Percentiles rank a stretch among this genome's conserved stretches.
Conservation (phyloP, 2,888 invertebrate species). For the Hylaea fasciaria region DNA sequence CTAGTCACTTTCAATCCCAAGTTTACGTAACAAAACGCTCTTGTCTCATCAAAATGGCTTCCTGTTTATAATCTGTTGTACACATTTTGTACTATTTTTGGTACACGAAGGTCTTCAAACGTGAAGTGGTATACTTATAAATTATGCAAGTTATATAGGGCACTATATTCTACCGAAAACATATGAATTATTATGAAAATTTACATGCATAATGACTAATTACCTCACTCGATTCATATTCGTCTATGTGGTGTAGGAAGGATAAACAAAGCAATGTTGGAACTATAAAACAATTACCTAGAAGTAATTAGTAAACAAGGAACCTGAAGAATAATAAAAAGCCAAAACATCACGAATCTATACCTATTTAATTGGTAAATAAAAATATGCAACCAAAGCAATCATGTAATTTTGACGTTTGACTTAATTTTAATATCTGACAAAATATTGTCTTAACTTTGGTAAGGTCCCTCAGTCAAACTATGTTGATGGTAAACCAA, state of each 20-base stretch:
- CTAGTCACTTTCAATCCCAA: neutral
- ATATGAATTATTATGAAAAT: neutral
- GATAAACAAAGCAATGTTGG: neutral
- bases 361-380: too few relatives aligned
- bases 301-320: conserved; percentile 1
- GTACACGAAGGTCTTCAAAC: neutral
- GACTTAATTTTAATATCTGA: too few relatives aligned
- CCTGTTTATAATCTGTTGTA: neutral
- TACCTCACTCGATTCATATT: too few relatives aligned
- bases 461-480: too few relatives aligned
- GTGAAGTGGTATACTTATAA: neutral
- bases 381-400: too few relatives aligned
- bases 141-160: neutral
- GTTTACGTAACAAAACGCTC: neutral
- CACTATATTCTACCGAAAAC: neutral
- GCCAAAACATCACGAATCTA: too few relatives aligned
- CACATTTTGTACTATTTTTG: conserved; percentile 4
- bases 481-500: too few relatives aligned
- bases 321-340: too few relatives aligned
- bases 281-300: conserved; percentile 1
- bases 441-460: too few relatives aligned
- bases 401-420: too few relatives aligned
- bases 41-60: neutral
- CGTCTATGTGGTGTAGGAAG: too few relatives aligned
- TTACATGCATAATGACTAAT: too few relatives aligned